Conservation (phyloP, 2,888 invertebrate genomes). For the Teleogryllus oceanicus region DNA sequence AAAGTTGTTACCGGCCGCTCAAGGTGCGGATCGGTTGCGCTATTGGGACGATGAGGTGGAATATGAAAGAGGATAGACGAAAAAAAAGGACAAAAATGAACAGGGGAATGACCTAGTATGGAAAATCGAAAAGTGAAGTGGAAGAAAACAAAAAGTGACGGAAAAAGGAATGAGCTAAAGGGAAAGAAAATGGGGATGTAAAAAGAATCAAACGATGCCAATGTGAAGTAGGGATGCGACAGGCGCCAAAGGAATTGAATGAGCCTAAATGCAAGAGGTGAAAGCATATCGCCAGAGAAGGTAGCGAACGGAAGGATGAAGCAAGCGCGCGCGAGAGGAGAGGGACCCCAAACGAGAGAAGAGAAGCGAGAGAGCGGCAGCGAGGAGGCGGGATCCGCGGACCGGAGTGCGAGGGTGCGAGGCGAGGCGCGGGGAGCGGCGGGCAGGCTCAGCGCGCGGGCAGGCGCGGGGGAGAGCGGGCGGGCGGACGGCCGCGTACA, state of each 20-base stretch:
- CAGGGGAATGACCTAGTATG: too few species aligned
- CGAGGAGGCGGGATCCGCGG: constrained; percentile 20
- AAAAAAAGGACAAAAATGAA: too few species aligned
- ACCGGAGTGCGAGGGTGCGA: constrained; percentile 37
- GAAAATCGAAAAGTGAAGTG: too few species aligned
- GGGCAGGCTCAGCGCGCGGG: constrained; percentile 34
- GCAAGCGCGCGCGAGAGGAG: constrained; percentile 34
- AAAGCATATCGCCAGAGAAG: constrained; percentile 6
- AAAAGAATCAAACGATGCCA: constrained; percentile 5
- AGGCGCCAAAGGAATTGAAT: neutral
- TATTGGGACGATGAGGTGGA: too few species aligned
- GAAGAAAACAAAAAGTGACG: too few species aligned
- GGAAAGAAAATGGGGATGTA: too few species aligned
- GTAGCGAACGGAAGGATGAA: constrained; percentile 36
- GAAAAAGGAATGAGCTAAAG: too few species aligned
- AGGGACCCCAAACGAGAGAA: constrained; percentile 31
- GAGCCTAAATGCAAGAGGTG: neutral
- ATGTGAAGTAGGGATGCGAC: neutral
- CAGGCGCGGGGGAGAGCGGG: neutral
- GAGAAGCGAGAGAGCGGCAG: neutral
- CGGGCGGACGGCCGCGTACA: constrained; percentile 31
- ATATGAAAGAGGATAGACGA: too few species aligned
- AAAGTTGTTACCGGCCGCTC: too few species aligned
- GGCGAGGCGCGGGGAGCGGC: constrained; percentile 39
- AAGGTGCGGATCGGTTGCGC: too few species aligned